These are phyloP conservation scores for Nesidiocoris tenuis DNA, from an alignment of 2,888 invertebrate species.

Conservation along the genomic window DNA sequence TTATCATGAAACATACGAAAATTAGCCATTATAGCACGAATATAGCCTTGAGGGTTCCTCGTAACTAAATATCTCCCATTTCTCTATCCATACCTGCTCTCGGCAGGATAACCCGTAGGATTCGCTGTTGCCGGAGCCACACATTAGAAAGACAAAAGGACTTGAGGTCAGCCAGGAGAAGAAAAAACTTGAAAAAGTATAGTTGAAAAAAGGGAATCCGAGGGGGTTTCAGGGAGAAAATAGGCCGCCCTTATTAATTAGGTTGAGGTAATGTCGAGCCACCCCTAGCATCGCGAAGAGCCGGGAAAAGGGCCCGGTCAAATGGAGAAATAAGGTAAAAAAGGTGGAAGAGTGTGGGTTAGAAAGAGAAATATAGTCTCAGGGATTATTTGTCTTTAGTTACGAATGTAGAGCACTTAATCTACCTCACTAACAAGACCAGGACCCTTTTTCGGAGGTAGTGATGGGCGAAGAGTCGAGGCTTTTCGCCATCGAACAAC, in stretches of 20 bases:
- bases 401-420: conserved; percentile 37
- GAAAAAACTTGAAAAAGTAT: no score
- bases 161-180: no score
- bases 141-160: no score
- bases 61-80: no score
- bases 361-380: conserved; percentile 28
- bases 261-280: conserved; percentile 6
- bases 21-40: no score
- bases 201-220: not conserved
- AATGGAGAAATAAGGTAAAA: conserved; percentile 35
- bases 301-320: not conserved
- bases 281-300: not conserved
- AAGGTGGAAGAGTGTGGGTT: not conserved
- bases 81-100: no score
- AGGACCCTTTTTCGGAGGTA: not conserved
- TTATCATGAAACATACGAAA: no score
- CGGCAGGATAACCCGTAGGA: no score
- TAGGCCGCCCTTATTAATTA: conserved; percentile 23
- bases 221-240: not conserved
- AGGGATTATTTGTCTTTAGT: conserved; percentile 36
- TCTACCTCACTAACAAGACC: conserved; percentile 12
- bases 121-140: no score
- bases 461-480: not conserved
- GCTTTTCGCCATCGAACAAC: conserved; percentile 27
- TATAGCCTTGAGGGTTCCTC: no score